Percentiles rank a stretch among this genome's conserved stretches.
Evolutionary conservation across 1,140 invertebrate genomes (phyloP).

Genomic region (Drosophila oshimai): DNA sequence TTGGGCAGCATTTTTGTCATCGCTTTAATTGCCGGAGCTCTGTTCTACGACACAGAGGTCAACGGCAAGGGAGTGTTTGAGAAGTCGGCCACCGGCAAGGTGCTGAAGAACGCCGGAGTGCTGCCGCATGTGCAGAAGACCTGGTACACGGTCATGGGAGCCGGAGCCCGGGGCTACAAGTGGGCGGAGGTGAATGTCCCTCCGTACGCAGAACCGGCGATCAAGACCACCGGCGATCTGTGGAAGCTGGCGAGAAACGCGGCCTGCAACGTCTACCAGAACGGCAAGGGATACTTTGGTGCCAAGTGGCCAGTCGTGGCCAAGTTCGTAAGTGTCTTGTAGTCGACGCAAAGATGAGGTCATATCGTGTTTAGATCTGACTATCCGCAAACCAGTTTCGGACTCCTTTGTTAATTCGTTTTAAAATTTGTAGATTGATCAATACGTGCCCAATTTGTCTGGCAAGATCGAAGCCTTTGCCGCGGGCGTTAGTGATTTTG

Average conservation of each 20-base stretch:
- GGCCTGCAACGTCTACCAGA: conserved; percentile 83
- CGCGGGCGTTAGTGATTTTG: conserved; percentile 82
- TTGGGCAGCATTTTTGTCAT: conserved; percentile 84
- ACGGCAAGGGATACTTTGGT: conserved; percentile 83
- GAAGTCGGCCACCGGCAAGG: conserved; percentile 83
- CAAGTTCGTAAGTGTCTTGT: conserved; percentile 83
- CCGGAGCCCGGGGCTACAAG: conserved; percentile 85
- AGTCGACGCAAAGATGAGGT: conserved; percentile 33
- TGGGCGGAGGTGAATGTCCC: conserved; percentile 87
- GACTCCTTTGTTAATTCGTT: not conserved
- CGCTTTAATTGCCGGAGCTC: conserved; percentile 83
- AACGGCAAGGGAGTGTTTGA: conserved; percentile 80
- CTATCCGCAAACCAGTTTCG: conserved; percentile 43
- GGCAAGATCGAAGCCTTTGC: conserved; percentile 84
- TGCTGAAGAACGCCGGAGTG: conserved; percentile 86
- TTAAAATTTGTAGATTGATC: conserved; percentile 84
- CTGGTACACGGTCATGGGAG: conserved; percentile 84
- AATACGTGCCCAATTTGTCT: conserved; percentile 87
- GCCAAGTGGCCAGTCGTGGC: conserved; percentile 86
- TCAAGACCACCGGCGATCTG: conserved; percentile 85
- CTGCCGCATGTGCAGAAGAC: conserved; percentile 85
- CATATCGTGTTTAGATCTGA: conserved; percentile 28
- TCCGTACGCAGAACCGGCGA: conserved; percentile 86
- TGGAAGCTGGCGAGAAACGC: conserved; percentile 84
- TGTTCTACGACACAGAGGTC: conserved; percentile 78